These are phyloP conservation scores for Gonioctena quinquepunctata DNA, from an alignment of 1,140 invertebrate genomes.

Conservation along the genomic window DNA sequence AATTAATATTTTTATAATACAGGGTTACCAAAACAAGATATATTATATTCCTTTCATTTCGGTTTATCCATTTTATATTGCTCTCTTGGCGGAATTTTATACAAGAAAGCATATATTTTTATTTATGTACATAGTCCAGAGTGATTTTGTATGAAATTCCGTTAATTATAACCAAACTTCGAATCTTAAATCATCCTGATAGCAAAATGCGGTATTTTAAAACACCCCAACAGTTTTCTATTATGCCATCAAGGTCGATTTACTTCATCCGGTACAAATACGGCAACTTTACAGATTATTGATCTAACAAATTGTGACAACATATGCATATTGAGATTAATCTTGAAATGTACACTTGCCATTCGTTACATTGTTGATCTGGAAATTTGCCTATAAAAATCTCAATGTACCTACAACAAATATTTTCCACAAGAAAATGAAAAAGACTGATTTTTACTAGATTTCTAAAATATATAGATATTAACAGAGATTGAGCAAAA, in stretches of 20 bases:
- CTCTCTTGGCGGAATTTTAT: neutral
- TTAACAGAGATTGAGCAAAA: conserved; percentile 10
- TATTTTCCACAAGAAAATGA: conserved; percentile 36
- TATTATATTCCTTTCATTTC: conserved; percentile 1
- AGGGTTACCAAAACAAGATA: conserved; percentile 20
- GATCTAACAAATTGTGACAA: no score
- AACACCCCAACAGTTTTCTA: neutral
- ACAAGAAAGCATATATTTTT: conserved; percentile 10
- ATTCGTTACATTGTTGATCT: neutral
- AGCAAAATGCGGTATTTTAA: neutral
- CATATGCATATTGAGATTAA: no score
- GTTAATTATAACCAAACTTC: neutral
- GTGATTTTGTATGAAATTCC: conserved; percentile 1
- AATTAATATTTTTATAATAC: conserved; percentile 5
- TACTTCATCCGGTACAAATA: neutral
- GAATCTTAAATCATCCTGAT: no score
- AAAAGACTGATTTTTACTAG: conserved; percentile 51
- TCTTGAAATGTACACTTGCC: no score
- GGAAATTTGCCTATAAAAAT: neutral
- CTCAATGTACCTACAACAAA: conserved; percentile 18
- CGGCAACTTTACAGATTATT: neutral
- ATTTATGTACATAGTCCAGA: conserved; percentile 18
- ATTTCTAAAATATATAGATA: conserved; percentile 25
- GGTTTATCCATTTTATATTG: neutral
- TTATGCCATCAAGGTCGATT: neutral